Percentiles rank a stretch among this genome's conserved stretches.
phyloP scores from a whole-genome alignment of 2,888 invertebrate species.

The Blastobasis adustella region DNA sequence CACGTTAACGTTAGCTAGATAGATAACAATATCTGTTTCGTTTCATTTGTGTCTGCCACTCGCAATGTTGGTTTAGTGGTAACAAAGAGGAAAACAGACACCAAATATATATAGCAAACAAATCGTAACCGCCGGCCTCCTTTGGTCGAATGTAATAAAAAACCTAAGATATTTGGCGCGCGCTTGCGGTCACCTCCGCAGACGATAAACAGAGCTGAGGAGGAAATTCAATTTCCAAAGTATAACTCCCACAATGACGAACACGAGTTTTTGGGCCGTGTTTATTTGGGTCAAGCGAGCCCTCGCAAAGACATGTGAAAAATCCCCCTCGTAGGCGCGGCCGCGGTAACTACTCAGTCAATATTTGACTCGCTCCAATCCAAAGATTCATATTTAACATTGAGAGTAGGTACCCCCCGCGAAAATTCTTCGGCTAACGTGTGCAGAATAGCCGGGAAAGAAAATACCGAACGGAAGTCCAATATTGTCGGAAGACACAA shows the following conservation, averaged over 20 bases:
- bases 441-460: too few relatives aligned
- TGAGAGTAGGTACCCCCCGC: too few relatives aligned
- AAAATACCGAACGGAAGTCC: too few relatives aligned
- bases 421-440: too few relatives aligned
- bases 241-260: constrained; percentile 36
- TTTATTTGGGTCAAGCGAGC: constrained; percentile 52
- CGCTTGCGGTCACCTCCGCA: constrained; percentile 22
- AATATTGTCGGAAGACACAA: too few relatives aligned
- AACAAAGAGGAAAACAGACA: constrained; percentile 8
- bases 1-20: not conserved
- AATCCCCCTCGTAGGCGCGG: constrained; percentile 49
- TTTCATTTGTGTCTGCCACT: not conserved
- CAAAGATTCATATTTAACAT: too few relatives aligned
- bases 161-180: constrained; percentile 27
- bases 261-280: constrained; percentile 49
- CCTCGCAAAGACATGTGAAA: constrained; percentile 38
- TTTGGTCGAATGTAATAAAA: constrained; percentile 22
- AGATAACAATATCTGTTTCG: constrained; percentile 1
- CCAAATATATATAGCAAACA: constrained; percentile 4
- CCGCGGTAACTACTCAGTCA: constrained; percentile 29
- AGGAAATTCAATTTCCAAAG: constrained; percentile 51
- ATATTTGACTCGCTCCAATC: constrained; percentile 19
- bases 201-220: constrained; percentile 35
- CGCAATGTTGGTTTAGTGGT: constrained; percentile 4
- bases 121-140: constrained; percentile 10